phyloP scores from a whole-genome alignment of 2,113 vertebrate genomes.

The Etia nguti region DNA sequence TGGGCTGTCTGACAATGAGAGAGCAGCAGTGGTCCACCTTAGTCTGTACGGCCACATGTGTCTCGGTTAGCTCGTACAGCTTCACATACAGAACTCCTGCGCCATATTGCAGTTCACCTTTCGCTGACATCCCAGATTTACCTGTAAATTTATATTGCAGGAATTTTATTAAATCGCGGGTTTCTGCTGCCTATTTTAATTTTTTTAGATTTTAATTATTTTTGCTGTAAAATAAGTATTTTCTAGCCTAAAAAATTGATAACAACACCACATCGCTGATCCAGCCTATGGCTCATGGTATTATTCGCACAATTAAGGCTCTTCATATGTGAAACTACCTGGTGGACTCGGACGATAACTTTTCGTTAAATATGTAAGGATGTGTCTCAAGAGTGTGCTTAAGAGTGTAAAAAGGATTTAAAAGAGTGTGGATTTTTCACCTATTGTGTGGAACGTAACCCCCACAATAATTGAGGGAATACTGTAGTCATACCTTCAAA shows the following conservation, averaged over 20 bases:
- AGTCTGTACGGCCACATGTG: background rate
- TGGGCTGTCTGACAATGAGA: constrained; percentile 3
- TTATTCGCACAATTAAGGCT: background rate
- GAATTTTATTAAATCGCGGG: background rate
- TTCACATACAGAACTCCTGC: background rate
- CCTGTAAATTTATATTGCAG: background rate
- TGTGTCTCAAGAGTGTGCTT: background rate
- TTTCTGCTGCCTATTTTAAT: background rate
- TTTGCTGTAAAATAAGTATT: background rate
- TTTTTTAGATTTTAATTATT: background rate
- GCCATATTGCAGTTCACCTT: background rate
- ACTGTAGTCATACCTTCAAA: background rate
- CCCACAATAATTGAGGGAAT: background rate
- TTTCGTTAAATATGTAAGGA: background rate
- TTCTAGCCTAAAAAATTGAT: background rate
- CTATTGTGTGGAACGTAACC: background rate
- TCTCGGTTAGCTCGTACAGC: background rate
- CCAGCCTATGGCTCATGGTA: background rate
- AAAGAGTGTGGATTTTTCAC: background rate
- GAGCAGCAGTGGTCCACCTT: background rate
- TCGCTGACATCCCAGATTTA: background rate
- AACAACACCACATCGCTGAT: background rate
- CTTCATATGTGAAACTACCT: fast-evolving
- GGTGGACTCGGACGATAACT: background rate
- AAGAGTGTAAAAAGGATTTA: background rate